A percentile compares a stretch with the other conserved stretches of the same genome.
phyloP scores from a whole-genome alignment of 2,797 vertebrate species.

The Chlorospingus semifuscus region DNA sequence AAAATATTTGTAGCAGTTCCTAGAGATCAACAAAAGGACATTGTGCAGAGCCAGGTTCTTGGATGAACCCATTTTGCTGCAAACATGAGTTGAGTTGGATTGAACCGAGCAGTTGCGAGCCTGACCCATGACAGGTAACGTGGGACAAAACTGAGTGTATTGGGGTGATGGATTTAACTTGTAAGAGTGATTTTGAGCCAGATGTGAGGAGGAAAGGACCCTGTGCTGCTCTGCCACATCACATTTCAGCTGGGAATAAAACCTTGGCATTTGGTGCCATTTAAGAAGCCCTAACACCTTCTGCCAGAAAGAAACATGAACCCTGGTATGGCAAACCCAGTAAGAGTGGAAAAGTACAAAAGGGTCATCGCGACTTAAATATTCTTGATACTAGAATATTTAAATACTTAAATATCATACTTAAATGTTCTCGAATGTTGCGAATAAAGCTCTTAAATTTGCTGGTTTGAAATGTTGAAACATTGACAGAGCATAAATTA shows the following conservation, averaged over 20 bases:
- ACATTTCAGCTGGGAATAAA: neutral
- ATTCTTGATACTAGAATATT: neutral
- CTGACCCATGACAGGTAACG: accelerated
- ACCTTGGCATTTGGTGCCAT: neutral
- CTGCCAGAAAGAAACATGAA: neutral
- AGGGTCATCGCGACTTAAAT: neutral
- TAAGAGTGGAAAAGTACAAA: neutral
- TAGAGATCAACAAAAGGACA: neutral
- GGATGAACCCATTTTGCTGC: neutral
- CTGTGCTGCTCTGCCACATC: neutral
- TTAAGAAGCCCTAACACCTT: neutral
- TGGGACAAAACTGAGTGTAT: neutral
- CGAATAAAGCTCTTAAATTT: neutral
- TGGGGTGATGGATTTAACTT: neutral
- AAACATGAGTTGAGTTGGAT: accelerated
- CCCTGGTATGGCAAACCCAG: neutral
- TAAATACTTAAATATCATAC: neutral
- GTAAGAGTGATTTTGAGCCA: neutral
- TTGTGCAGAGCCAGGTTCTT: neutral
- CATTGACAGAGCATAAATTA: neutral
- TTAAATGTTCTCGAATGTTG: neutral
- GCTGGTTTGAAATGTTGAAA: neutral
- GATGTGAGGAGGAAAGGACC: neutral
- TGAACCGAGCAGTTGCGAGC: neutral
- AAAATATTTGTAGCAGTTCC: neutral